Evolutionary conservation across 2,113 vertebrate genomes (phyloP).

Genomic region (Herpetotheres cachinnans): DNA sequence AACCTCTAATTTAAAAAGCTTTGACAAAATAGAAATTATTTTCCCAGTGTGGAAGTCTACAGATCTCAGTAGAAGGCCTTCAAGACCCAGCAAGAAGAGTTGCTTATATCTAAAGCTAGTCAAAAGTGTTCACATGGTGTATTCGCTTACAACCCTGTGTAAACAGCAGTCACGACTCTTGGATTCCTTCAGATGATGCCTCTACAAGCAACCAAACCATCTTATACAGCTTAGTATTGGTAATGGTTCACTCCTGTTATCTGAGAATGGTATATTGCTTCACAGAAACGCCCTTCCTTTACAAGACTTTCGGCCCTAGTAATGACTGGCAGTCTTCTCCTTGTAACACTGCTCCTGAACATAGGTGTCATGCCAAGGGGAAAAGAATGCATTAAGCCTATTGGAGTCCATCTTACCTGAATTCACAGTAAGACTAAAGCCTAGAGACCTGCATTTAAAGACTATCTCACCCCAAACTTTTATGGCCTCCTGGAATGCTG

Average conservation of each 20-base stretch:
- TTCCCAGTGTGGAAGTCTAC: neutral
- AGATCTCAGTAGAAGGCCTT: neutral
- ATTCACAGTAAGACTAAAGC: neutral
- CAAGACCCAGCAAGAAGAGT: neutral
- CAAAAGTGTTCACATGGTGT: neutral
- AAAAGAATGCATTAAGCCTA: rapidly evolving
- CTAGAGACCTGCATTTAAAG: neutral
- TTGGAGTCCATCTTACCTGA: neutral
- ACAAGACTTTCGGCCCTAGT: neutral
- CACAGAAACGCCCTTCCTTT: neutral
- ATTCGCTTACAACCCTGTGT: neutral
- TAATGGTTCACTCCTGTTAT: neutral
- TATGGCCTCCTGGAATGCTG: neutral
- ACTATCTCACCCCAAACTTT: neutral
- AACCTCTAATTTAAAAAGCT: neutral
- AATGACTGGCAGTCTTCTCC: neutral
- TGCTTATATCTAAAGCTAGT: neutral
- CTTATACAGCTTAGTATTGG: no score
- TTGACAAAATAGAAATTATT: neutral
- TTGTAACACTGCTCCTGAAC: neutral
- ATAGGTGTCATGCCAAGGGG: neutral
- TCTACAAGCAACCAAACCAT: neutral
- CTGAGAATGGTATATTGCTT: neutral
- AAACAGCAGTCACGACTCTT: neutral
- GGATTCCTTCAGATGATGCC: neutral